Conservation (phyloP, 2,113 vertebrate genomes). For the Chamaetylas fuelleborni region DNA sequence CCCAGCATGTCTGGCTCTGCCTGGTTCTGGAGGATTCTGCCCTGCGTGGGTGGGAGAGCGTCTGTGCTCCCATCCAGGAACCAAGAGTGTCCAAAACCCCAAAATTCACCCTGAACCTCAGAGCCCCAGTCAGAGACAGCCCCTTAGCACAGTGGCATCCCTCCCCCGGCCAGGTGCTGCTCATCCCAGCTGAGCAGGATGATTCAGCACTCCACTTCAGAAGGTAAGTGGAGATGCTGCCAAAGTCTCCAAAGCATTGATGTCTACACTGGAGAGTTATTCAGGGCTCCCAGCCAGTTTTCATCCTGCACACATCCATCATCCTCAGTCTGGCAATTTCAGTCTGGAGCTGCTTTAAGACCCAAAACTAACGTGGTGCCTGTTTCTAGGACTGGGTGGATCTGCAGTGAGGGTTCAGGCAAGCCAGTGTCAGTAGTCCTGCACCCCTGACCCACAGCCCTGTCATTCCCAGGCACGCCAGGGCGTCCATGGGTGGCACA, state of each 20-base stretch:
- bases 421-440: background rate
- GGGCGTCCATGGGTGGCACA: background rate
- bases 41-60: accelerated
- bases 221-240: background rate
- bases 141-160: background rate
- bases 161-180: background rate
- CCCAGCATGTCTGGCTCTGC: background rate
- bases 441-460: background rate
- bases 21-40: background rate
- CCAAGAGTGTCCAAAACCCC: background rate
- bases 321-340: background rate
- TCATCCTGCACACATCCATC: background rate
- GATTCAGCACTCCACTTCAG: background rate
- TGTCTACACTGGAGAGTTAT: background rate
- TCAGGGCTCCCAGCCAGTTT: slow-evolving; percentile 1
- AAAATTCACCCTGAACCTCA: background rate
- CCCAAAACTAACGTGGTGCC: background rate
- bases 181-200: background rate
- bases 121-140: background rate
- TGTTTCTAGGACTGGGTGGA: background rate
- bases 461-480: accelerated
- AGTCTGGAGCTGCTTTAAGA: background rate
- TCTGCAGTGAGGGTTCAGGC: background rate
- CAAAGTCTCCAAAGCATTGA: background rate
- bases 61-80: background rate